Evolutionary conservation across 2,888 invertebrate genomes (phyloP).

Genomic region (Ethmia dodecea): DNA sequence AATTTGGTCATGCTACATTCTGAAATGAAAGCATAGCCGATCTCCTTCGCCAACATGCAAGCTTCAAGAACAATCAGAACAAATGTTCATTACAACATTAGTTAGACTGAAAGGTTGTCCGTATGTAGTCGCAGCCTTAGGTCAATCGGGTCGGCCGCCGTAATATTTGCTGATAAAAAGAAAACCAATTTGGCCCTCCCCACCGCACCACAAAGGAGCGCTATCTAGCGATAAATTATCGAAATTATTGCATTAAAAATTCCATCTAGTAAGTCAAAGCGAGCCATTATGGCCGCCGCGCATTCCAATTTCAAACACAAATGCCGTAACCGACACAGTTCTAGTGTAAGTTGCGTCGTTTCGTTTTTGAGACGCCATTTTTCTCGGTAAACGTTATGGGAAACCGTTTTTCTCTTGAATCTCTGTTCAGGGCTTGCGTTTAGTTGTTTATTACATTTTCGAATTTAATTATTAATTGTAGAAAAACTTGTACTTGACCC

Average conservation of each 20-base stretch:
- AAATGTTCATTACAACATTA: no score
- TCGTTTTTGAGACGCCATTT: constrained; percentile 36
- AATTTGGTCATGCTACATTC: no score
- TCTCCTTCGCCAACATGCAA: no score
- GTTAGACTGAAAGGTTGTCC: no score
- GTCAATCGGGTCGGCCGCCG: constrained; percentile 55
- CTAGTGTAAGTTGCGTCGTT: constrained; percentile 29
- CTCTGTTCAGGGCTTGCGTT: constrained; percentile 22
- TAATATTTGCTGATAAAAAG: constrained; percentile 67
- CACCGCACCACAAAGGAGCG: constrained; percentile 59
- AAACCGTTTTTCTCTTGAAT: constrained; percentile 50
- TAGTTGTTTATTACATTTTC: not conserved
- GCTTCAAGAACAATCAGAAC: no score
- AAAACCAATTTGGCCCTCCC: constrained; percentile 61
- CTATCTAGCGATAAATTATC: constrained; percentile 78
- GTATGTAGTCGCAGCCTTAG: constrained; percentile 42
- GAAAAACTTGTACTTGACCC: no score
- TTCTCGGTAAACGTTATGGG: constrained; percentile 56
- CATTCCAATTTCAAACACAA: constrained; percentile 18
- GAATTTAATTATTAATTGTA: no score
- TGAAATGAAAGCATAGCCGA: no score
- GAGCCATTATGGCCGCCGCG: constrained; percentile 66
- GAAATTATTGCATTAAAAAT: constrained; percentile 86
- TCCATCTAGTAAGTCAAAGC: constrained; percentile 84
- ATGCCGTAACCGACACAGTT: constrained; percentile 37